Evolutionary conservation across 2,113 vertebrate species (phyloP), one percentile per base, ranked within the genome.

Genomic region (Neopipo cinnamomea): DNA sequence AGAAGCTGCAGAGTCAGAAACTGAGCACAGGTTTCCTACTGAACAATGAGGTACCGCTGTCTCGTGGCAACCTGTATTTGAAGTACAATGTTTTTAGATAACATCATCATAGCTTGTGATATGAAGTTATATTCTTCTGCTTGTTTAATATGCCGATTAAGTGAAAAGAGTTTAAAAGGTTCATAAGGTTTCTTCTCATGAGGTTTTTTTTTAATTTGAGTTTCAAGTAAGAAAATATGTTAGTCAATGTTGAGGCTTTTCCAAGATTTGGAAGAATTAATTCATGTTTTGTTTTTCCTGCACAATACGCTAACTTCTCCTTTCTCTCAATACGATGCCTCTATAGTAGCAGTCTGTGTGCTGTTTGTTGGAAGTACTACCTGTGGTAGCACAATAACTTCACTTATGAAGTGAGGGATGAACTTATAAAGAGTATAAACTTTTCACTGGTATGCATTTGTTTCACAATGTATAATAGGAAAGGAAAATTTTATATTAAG

Each of bases 21-120:
- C 28, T 0, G 8, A 91, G 53, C 56, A 35, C 37, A 46, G 33
- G 22, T 73, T 79, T 90, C 42, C 50, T 53, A 16, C 35, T 18
- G 25, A 59, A 49, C n/a, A 79, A 1, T 0, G 0, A 50, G 25
- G 33, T 71, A 8, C 39, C 73, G 53, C 33, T 87, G n/a, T 31
- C 49, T 73, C n/a, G 28, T 67, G 62, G n/a, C 66, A 79, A 19
- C 28, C 37, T 78, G 30, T 65, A 35, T 84, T 76, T 76, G 28
- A 82, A 55, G 13, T 53, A 70, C 11, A 33, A 0, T 1, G 1
- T 39, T 66, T 23, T 59, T 59, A 56, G 65, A 21, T 85, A 49
- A 58, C 9, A 1, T 41, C 10, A 24, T 83, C 74, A 13, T 63
- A 68, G 7, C 16, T 56, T 31, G 35, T 41, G 12, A 23, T 56